Evolutionary conservation across 2,888 invertebrate species (phyloP), one percentile per base, ranked within the genome.

Genomic region (Orchesellides sinensis): DNA sequence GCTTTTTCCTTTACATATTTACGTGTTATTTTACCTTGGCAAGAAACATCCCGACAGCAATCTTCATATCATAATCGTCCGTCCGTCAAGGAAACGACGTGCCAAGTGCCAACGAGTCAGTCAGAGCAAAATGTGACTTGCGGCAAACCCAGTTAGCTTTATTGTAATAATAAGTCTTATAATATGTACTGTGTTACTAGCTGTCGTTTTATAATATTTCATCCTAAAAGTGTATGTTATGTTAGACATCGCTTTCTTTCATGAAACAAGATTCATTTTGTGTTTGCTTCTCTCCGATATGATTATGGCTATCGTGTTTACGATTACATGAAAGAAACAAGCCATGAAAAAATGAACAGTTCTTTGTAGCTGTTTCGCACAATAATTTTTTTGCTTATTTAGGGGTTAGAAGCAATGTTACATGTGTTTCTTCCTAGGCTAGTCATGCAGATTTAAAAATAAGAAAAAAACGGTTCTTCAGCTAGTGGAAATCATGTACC

Each of bases 11-110:
- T n/a, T n/a, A n/a, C n/a, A n/a, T n/a, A n/a, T n/a, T n/a, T n/a
- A n/a, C n/a, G n/a, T n/a, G n/a, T n/a, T n/a, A n/a, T n/a, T n/a
- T n/a, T 40, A 54, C 52, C 54, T 69, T 23, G 66, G 40, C n/a
- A 14, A 40, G 40, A 35, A 52, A 35, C 52, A 52, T 23, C 54
- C 68, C 69, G 35, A 32, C 54, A 69, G 69, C 69, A 52, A 56
- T 54, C 19, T 29, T 69, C 32, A 69, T 52, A 49, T 27, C 32
- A 73, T 59, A 74, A 74, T 63, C 29, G 49, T 63, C 23, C 25
- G 52, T 74, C 65, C 52, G 40, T 74, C 65, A 74, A 73, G 45
- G 73, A 73, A 47, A 52, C 65, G 65, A 40, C 65, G 65, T 65
- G 74, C 54, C 63, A 74, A 74, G 74, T 74, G 74, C 52, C 65